Evolutionary conservation across 2,888 invertebrate genomes (phyloP).

Genomic region (Bellardia bayeri): DNA sequence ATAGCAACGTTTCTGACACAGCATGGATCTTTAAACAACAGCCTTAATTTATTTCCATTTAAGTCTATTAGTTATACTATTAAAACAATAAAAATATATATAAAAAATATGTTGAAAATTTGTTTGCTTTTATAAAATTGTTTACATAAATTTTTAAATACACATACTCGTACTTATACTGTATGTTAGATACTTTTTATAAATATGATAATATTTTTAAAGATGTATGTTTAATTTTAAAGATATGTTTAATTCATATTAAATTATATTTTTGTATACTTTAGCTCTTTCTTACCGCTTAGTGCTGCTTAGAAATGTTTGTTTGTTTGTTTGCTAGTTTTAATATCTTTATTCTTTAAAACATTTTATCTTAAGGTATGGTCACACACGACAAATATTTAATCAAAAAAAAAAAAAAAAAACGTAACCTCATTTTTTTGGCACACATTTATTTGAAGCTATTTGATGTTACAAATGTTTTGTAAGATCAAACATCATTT

Average conservation of each 20-base stretch:
- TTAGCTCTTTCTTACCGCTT: background rate
- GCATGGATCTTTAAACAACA: background rate
- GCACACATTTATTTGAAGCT: too few species aligned
- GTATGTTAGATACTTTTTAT: too few species aligned
- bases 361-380: background rate
- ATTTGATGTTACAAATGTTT: too few species aligned
- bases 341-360: background rate
- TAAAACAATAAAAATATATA: background rate
- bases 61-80: background rate
- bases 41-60: background rate
- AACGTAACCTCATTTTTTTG: too few species aligned
- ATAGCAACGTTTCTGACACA: background rate
- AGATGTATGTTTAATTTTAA: background rate
- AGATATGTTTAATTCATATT: background rate
- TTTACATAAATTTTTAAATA: too few species aligned
- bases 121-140: too few species aligned
- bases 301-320: constrained; percentile 24
- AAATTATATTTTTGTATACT: background rate
- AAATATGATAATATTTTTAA: background rate
- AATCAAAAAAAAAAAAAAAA: background rate
- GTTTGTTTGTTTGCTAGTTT: background rate
- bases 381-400: background rate
- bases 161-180: too few species aligned
- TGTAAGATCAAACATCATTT: too few species aligned
- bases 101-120: background rate